Percentiles rank a stretch among this genome's conserved stretches.
Conservation (phyloP, 2,797 vertebrate genomes). For the Thaleichthys pacificus region DNA sequence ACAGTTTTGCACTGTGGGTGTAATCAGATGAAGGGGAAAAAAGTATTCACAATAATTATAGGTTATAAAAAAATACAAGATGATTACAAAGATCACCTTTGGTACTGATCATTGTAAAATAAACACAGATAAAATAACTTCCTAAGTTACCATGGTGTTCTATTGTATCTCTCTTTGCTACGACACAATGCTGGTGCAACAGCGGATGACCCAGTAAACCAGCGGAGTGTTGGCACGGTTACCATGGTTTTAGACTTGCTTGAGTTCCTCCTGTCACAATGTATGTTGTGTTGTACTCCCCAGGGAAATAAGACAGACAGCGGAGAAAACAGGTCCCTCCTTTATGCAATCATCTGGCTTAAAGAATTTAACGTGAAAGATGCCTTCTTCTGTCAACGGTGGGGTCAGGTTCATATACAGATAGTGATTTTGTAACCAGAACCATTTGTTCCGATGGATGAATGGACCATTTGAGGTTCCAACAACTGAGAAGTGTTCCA, state of each 20-base stretch:
- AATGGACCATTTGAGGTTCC: too few species aligned
- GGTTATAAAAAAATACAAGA: too few species aligned
- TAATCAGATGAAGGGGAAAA: too few species aligned
- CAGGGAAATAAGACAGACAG: constrained; percentile 13
- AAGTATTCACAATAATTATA: too few species aligned
- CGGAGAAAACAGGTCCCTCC: background rate
- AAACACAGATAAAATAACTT: background rate
- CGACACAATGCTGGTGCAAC: background rate
- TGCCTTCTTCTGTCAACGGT: background rate
- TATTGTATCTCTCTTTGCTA: background rate
- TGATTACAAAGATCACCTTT: too few species aligned
- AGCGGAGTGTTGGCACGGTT: constrained; percentile 36
- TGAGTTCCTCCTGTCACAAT: constrained; percentile 6
- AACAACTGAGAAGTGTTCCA: too few species aligned
- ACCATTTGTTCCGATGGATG: too few species aligned
- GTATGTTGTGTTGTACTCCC: constrained; percentile 21
- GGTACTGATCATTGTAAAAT: background rate
- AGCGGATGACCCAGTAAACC: constrained; percentile 22
- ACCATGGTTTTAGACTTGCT: constrained; percentile 36
- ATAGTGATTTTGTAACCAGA: too few species aligned
- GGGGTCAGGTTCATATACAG: background rate
- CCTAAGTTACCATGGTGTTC: too few species aligned
- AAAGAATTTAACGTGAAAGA: background rate
- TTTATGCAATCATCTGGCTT: background rate
- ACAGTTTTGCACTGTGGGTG: background rate